phyloP scores from a whole-genome alignment of 2,888 invertebrate species.

The Mythimna lalbum region DNA sequence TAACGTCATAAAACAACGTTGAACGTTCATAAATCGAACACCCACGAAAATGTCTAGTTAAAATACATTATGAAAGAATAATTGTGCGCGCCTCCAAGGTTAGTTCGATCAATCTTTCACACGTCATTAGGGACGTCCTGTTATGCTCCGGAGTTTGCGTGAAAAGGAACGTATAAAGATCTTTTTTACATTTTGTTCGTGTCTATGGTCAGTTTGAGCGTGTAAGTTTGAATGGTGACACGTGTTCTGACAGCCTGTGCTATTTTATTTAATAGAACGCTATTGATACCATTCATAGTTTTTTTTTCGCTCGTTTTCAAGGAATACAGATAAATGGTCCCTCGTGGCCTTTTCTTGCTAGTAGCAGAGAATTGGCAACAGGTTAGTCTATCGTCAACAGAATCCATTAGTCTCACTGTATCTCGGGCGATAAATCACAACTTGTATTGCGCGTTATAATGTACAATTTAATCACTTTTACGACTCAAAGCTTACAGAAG shows the following conservation, averaged over 20 bases:
- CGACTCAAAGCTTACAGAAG: constrained; percentile 19
- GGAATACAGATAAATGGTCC: constrained; percentile 19
- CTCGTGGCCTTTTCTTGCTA: constrained; percentile 14
- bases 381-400: constrained; percentile 48
- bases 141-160: constrained; percentile 71
- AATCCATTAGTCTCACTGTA: constrained; percentile 53
- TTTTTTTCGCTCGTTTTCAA: constrained; percentile 11
- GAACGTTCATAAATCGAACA: constrained; percentile 69
- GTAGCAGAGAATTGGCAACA: constrained; percentile 51
- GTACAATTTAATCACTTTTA: constrained; percentile 39
- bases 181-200: constrained; percentile 58
- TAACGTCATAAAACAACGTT: constrained; percentile 66
- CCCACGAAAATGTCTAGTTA: constrained; percentile 68
- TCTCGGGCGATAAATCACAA: constrained; percentile 49
- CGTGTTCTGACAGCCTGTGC: constrained; percentile 39
- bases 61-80: constrained; percentile 72
- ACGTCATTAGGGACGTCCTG: constrained; percentile 77
- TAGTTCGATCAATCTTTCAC: constrained; percentile 71
- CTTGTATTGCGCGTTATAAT: constrained; percentile 22
- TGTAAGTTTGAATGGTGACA: constrained; percentile 52
- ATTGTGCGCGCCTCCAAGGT: constrained; percentile 70
- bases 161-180: constrained; percentile 60
- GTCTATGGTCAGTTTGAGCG: constrained; percentile 61
- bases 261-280: constrained; percentile 40
- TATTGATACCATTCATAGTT: constrained; percentile 24